These are phyloP conservation scores for Pseudomugil gertrudae DNA, from an alignment of 2,797 vertebrate species.

Conservation along the genomic window DNA sequence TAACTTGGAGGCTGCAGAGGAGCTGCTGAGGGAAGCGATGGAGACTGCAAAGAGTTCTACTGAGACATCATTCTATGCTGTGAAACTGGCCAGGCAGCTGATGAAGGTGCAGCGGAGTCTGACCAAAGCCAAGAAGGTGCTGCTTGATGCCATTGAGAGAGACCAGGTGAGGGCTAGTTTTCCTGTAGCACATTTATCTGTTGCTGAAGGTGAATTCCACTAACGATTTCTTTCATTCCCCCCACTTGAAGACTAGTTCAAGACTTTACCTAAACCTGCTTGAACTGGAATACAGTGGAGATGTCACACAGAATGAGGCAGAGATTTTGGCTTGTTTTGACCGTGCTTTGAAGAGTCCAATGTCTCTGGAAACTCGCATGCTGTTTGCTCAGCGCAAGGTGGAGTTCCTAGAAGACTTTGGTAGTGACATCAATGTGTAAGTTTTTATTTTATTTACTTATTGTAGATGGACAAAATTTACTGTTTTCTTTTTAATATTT, in stretches of 20 bases:
- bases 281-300: slow-evolving; percentile 93
- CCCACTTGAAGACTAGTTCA: slow-evolving; percentile 86
- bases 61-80: slow-evolving; percentile 91
- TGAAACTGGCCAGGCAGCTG: slow-evolving; percentile 92
- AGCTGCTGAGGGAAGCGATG: slow-evolving; percentile 90
- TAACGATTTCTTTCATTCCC: neutral
- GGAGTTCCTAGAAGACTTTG: slow-evolving; percentile 98
- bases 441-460: slow-evolving; percentile 41
- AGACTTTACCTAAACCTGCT: slow-evolving; percentile 96
- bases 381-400: slow-evolving; percentile 97
- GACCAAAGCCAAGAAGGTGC: slow-evolving; percentile 91
- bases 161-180: slow-evolving; percentile 85
- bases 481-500: neutral
- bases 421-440: slow-evolving; percentile 93
- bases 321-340: slow-evolving; percentile 94
- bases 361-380: slow-evolving; percentile 90
- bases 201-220: neutral
- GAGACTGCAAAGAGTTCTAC: slow-evolving; percentile 83
- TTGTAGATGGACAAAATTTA: neutral
- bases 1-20: slow-evolving; percentile 92
- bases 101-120: slow-evolving; percentile 93
- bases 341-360: slow-evolving; percentile 86
- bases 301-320: slow-evolving; percentile 91
- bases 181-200: neutral
- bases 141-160: slow-evolving; percentile 92